Evolutionary conservation across 64 coral and sea anemone species (phyloP), one percentile per base, ranked within the genome.

Genomic region (Catalaphyllia jardinei): DNA sequence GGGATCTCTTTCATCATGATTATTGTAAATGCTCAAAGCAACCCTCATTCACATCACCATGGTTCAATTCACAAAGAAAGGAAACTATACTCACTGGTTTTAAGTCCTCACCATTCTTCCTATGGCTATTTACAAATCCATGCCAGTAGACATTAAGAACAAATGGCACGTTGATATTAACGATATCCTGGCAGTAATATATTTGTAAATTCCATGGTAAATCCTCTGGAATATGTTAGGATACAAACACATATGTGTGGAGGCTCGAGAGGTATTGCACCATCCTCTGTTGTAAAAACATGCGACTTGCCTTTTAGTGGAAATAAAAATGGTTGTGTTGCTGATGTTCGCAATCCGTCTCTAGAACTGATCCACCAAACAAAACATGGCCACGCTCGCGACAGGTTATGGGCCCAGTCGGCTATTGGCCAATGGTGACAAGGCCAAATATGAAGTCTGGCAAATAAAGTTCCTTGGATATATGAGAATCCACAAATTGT

Each of bases 1-100:
- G 35, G 8, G 4, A 20, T 83, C 60, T 83, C 80, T 14, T 83
- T 67, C 13, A 22, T 49, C 38, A 39, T 39, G 4, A 39, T 39
- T 39, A 4, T 39, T 39, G 38, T 39, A 39, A 39, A 39, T 39
- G 38, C 4, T 39, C 38, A 39, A 39, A 39, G 2, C 2, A 39
- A 4, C 4, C 38, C 38, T 39, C 38, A 49, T 17, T 76, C 74
- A 8, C 74, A 17, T 10, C 15, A 39, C 1, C 13, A 10, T 76
- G 35, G 74, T 1, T 49, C 74, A 49, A 11, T 42, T 49, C 19
- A 10, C 33, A 50, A 49, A 10, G 38, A 84, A 12, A 69, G 20
- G 33, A 69, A 84, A 50, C 81, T 84, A 3, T 24, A 28, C 62
- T 69, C 18, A 71, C 63, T 84, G 81, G 6, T 18, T 84, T 20